Conservation (phyloP, 2,797 vertebrate genomes). For the Dicrostonyx torquatus region DNA sequence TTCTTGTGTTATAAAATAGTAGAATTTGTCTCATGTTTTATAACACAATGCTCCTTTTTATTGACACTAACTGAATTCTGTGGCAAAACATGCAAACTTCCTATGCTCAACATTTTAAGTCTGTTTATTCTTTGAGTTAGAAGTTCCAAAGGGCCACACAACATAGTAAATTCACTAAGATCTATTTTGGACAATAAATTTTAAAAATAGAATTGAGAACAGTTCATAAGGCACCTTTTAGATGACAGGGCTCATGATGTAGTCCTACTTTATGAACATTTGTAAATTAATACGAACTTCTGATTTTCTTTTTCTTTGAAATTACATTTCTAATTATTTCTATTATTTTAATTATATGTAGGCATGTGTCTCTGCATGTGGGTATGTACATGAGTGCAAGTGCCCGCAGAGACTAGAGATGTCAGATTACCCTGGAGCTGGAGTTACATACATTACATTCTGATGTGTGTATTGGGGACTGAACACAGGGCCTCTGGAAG, state of each 20-base stretch:
- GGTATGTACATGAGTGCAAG: neutral
- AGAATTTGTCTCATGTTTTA: constrained; percentile 9
- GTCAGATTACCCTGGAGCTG: neutral
- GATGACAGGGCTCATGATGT: neutral
- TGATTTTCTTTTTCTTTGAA: neutral
- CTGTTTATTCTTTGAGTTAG: constrained; percentile 18
- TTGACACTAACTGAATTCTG: neutral
- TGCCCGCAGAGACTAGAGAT: neutral
- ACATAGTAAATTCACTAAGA: neutral
- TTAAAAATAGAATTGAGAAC: neutral
- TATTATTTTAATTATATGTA: neutral
- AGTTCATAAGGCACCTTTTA: constrained; percentile 1
- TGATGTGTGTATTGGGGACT: neutral
- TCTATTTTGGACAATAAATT: constrained; percentile 46
- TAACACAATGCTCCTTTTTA: constrained; percentile 34
- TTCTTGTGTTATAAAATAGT: neutral
- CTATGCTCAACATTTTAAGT: neutral
- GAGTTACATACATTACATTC: neutral
- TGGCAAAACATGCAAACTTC: neutral
- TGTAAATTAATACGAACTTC: constrained; percentile 21
- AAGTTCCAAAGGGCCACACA: constrained; percentile 2
- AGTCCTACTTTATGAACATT: constrained; percentile 12
- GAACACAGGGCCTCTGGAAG: neutral
- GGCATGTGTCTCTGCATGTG: neutral
- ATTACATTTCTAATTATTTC: neutral